Conservation (phyloP, 2,113 vertebrate genomes). For the Perognathus longimembris region DNA sequence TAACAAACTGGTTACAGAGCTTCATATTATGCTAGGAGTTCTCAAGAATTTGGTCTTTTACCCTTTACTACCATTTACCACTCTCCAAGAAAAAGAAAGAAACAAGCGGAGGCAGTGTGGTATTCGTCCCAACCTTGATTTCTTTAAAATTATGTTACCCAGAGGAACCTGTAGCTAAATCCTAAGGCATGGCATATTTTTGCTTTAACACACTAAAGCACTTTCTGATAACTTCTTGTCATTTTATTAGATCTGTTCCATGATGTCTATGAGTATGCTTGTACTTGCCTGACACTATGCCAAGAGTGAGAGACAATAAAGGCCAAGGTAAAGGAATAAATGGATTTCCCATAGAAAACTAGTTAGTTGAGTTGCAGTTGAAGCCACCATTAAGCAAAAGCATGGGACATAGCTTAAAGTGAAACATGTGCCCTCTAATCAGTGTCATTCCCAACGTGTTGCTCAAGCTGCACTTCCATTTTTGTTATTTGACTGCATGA, state of each 20-base stretch:
- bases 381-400: constrained; percentile 27
- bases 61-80: neutral
- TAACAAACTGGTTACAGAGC: neutral
- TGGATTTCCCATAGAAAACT: constrained; percentile 48
- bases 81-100: neutral
- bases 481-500: neutral
- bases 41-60: neutral
- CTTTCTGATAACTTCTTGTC: neutral
- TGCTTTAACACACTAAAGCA: neutral
- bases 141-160: neutral
- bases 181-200: neutral
- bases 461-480: neutral
- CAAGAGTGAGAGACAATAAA: neutral
- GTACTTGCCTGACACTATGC: neutral
- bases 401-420: neutral
- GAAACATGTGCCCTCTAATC: constrained; percentile 40
- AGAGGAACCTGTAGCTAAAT: neutral
- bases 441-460: constrained; percentile 21
- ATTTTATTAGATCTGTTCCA: neutral
- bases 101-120: neutral
- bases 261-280: neutral
- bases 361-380: constrained; percentile 11
- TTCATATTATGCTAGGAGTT: neutral
- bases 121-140: neutral
- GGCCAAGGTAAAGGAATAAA: neutral